These are phyloP conservation scores for Microcebus tavaratra DNA, from an alignment of 2,113 vertebrate genomes.

Conservation along the genomic window DNA sequence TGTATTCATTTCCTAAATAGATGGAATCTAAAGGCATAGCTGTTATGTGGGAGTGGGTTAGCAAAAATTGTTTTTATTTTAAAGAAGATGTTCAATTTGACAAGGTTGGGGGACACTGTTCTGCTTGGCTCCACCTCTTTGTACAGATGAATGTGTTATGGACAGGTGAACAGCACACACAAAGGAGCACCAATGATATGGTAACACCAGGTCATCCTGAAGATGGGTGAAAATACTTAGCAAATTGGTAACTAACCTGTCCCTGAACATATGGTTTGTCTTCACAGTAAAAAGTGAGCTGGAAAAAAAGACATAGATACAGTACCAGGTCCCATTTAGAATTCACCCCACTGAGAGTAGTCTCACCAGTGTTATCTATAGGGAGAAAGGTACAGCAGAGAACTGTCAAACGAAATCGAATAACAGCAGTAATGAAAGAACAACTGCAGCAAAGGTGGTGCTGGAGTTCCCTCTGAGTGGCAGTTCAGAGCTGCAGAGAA, in stretches of 20 bases:
- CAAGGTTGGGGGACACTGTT: neutral
- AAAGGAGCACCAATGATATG: neutral
- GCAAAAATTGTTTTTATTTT: constrained; percentile 15
- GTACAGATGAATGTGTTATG: neutral
- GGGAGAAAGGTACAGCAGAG: neutral
- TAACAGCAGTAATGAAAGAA: neutral
- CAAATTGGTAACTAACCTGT: constrained; percentile 23
- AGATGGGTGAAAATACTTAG: constrained; percentile 32
- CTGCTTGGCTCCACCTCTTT: neutral
- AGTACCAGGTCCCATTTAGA: neutral
- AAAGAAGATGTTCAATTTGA: neutral
- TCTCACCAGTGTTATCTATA: neutral
- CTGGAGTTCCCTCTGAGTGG: neutral
- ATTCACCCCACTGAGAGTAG: neutral
- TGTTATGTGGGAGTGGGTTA: neutral
- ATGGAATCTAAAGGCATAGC: constrained; percentile 30
- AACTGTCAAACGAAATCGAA: neutral
- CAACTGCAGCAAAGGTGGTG: neutral
- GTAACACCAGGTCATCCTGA: neutral
- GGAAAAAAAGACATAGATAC: neutral
- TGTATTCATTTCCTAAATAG: neutral
- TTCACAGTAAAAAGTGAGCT: neutral
- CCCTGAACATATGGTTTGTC: neutral
- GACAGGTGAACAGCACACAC: neutral
- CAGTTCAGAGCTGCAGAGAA: neutral